Conservation (phyloP, 2,797 vertebrate species). For the Phalanger gymnotis region DNA sequence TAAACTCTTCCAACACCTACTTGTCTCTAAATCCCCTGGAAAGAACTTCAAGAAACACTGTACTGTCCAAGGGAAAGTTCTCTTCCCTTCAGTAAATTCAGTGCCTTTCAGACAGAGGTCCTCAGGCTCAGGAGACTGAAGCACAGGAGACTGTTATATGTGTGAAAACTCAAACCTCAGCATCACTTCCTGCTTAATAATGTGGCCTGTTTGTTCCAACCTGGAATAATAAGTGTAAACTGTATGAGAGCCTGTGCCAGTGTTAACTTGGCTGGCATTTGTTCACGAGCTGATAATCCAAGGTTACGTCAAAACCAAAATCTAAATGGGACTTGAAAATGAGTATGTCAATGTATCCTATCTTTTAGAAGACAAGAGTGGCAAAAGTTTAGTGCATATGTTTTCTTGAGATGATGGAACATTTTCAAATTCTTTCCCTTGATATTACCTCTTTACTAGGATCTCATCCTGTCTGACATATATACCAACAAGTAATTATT, state of each 20-base stretch:
- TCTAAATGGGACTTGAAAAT: constrained; percentile 68
- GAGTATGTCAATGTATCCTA: constrained; percentile 69
- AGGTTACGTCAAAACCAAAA: constrained; percentile 50
- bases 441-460: not conserved
- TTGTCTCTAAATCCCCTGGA: not conserved
- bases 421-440: constrained; percentile 60
- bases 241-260: not conserved
- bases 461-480: not conserved
- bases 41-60: not conserved
- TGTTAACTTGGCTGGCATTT: constrained; percentile 34
- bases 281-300: constrained; percentile 64
- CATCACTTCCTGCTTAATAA: constrained; percentile 37
- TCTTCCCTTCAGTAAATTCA: constrained; percentile 25
- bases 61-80: not conserved
- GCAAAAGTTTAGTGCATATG: constrained; percentile 66
- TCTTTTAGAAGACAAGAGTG: constrained; percentile 65
- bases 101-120: not conserved
- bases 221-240: constrained; percentile 46
- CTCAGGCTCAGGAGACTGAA: not conserved
- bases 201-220: constrained; percentile 23
- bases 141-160: constrained; percentile 14
- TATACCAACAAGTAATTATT: not conserved
- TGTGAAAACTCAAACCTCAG: constrained; percentile 48
- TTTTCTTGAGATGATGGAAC: constrained; percentile 53
- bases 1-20: not conserved